Evolutionary conservation across 2,888 invertebrate species (phyloP), one percentile per base, ranked within the genome.

Genomic region (Hypsopygia costalis): DNA sequence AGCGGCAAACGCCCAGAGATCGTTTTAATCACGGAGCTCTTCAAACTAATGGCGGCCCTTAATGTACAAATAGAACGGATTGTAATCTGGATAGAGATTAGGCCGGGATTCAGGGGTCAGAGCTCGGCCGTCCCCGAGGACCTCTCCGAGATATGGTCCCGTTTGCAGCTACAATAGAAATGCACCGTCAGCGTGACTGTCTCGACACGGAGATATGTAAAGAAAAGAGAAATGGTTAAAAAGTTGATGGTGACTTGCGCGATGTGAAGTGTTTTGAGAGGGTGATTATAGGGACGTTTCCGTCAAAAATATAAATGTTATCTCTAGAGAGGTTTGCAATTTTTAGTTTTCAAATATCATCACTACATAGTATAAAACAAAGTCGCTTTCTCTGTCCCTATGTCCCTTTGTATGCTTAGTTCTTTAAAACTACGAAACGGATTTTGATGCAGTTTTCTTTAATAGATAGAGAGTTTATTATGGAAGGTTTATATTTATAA

Each of bases 61-160:
- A 66, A 71, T 69, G 69, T 69, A 70, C 68, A 69, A 70, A 69
- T 66, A 69, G 67, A 55, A 54, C 47, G 62, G 62, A 64, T 62
- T 64, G 67, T 72, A 72, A 79, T 72, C 70, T 67, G 61, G 59
- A 48, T 43, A 47, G 55, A 65, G 69, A 70, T 69, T 65, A 68
- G 66, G 54, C 47, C 44, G 56, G 55, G 51, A 46, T 60, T 43
- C 61, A 55, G 64, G 62, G 69, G 62, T 59, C 67, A 57, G 57
- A 52, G 53, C 47, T 46, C 51, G 56, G 50, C 22, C 43, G 44
- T 44, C 38, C 40, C 45, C 10, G 21, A 42, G 40, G 40, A 39
- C 39, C 41, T n/a, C 29, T 36, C 21, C 21, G 21, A 21, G 21
- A 21, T 21, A 21, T 21, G 21, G 21, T 21, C 21, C 21, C 21